A percentile compares a stretch with the other conserved stretches of the same genome.
Conservation (phyloP, 2,888 invertebrate species). For the Melinaea marsaeus region DNA sequence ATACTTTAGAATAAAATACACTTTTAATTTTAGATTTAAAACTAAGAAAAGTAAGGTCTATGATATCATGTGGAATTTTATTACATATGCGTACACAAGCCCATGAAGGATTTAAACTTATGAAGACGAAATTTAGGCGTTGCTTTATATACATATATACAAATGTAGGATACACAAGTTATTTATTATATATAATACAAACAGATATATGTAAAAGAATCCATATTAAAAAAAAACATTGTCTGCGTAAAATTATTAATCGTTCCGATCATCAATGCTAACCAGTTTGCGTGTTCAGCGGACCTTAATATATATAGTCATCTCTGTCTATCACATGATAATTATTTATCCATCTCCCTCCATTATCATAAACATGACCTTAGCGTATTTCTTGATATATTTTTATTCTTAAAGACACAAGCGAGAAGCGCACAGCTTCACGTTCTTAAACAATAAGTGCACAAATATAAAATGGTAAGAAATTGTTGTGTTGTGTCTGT, state of each 20-base stretch:
- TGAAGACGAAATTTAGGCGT: too few species aligned
- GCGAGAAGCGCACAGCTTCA: slow-evolving; percentile 40
- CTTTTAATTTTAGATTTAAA: too few species aligned
- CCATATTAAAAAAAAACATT: neutral
- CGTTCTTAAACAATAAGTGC: slow-evolving; percentile 10
- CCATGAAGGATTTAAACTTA: too few species aligned
- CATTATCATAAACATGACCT: slow-evolving; percentile 69
- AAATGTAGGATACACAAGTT: too few species aligned
- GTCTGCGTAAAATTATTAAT: slow-evolving; percentile 33
- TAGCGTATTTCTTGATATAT: slow-evolving; percentile 42
- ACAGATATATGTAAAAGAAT: too few species aligned
- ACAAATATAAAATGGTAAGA: slow-evolving; percentile 25
- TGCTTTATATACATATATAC: too few species aligned
- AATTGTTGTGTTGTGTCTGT: slow-evolving; percentile 30
- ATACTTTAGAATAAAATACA: too few species aligned
- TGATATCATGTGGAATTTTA: too few species aligned
- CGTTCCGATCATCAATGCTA: slow-evolving; percentile 47
- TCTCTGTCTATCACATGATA: slow-evolving; percentile 37
- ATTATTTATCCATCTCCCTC: slow-evolving; percentile 38
- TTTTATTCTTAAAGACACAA: slow-evolving; percentile 49
- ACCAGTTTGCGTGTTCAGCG: slow-evolving; percentile 54
- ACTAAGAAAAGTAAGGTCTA: too few species aligned
- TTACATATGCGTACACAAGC: too few species aligned
- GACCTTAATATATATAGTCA: slow-evolving; percentile 35
- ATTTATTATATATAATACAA: too few species aligned